Evolutionary conservation across 2,888 invertebrate species (phyloP).

Genomic region (Sussaba pulchella): DNA sequence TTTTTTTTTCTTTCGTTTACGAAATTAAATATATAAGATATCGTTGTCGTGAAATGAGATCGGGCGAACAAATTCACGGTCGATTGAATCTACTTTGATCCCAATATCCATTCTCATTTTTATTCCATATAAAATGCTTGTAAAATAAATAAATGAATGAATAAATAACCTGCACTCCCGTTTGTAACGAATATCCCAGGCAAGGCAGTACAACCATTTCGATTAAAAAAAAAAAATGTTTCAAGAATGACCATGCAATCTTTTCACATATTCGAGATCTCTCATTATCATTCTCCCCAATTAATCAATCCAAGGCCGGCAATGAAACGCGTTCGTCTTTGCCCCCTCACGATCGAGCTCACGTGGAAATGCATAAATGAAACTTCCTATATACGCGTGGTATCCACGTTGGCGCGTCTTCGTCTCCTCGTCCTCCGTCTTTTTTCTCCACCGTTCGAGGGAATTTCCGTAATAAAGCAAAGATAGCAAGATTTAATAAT

Average conservation of each 20-base stretch:
- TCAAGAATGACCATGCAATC: background rate
- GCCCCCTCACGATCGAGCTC: constrained; percentile 9
- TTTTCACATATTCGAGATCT: background rate
- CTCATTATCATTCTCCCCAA: background rate
- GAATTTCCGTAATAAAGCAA: constrained; percentile 65
- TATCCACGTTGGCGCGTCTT: constrained; percentile 25
- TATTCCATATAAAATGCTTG: background rate
- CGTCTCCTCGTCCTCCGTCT: background rate
- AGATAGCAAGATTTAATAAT: constrained; percentile 70
- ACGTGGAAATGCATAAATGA: constrained; percentile 14
- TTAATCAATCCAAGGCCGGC: constrained; percentile 15
- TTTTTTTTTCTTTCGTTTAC: background rate
- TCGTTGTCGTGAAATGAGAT: background rate
- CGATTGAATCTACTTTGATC: background rate
- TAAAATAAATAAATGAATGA: too few species aligned
- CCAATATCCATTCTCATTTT: background rate
- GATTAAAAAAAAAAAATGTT: background rate
- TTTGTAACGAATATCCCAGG: background rate
- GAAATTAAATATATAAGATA: constrained; percentile 24
- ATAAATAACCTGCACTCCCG: background rate
- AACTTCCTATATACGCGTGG: background rate
- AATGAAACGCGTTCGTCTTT: background rate
- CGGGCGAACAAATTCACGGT: background rate
- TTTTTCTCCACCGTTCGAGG: constrained; percentile 28
- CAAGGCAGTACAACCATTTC: background rate